A percentile compares a stretch with the other conserved stretches of the same genome.
phyloP scores from a whole-genome alignment of 2,797 vertebrate species.

The Mormyrops attenuatus region DNA sequence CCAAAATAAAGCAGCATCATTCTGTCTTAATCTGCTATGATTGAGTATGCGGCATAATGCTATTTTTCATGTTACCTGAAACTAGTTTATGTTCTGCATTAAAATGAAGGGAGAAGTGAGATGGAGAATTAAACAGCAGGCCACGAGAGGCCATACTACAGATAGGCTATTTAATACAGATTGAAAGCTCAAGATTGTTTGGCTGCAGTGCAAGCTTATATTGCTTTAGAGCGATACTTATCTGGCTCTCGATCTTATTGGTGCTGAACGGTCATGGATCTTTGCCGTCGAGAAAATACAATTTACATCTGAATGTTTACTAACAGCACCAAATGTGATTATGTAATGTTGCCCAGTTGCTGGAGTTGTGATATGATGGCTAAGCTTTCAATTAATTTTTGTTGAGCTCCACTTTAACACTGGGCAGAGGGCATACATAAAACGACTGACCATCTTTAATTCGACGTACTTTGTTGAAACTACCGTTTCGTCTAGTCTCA shows the following conservation, averaged over 20 bases:
- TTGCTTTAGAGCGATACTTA: slow-evolving; percentile 15
- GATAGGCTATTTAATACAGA: slow-evolving; percentile 14
- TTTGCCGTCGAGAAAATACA: slow-evolving; percentile 17
- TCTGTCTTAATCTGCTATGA: not conserved
- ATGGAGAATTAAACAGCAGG: not conserved
- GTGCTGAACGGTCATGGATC: slow-evolving; percentile 15
- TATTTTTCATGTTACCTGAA: not conserved
- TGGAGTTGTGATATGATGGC: not conserved
- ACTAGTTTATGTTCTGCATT: not conserved
- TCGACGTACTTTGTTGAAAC: not conserved
- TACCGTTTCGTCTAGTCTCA: not conserved
- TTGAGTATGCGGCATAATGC: not conserved
- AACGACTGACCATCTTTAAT: not conserved
- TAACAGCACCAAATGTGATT: slow-evolving; percentile 11
- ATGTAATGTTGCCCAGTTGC: slow-evolving; percentile 13
- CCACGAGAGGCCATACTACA: not conserved
- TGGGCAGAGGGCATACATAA: not conserved
- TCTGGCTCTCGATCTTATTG: slow-evolving; percentile 14
- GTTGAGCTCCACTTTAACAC: not conserved
- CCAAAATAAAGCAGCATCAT: not conserved
- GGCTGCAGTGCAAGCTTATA: slow-evolving; percentile 14
- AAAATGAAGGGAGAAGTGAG: not conserved
- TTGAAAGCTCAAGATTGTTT: slow-evolving; percentile 15
- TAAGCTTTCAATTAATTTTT: not conserved
- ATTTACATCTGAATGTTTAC: slow-evolving; percentile 23